Base-by-base conservation (phyloP, 2,797 vertebrate species). In the Ctenopoma multispine region DNA sequence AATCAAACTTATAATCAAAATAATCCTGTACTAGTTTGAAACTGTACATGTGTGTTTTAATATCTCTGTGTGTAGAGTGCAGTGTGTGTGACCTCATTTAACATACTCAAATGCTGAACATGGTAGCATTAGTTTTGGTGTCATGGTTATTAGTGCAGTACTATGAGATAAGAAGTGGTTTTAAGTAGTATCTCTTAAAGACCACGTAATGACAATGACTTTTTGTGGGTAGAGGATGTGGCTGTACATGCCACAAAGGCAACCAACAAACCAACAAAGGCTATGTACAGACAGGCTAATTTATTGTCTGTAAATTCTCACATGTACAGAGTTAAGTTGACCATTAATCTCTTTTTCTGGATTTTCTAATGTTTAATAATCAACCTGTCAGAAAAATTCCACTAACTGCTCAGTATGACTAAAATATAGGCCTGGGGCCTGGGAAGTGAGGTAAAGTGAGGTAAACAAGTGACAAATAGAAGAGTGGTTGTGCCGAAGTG, bases 391-490 rank as follows among this genome's bases (percentile, higher is more conserved):
- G 83, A 82, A 89, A 90, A 89, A 87, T 72, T 31, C 77, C 75
- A 72, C 43, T 12, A n/a, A 64, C 47, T 61, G 65, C 84, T 63
- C 62, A 77, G 62, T 63, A 61, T 63, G 54, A 49, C 12, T 74
- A 72, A 81, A 82, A 85, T 83, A 81, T 73, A 89, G 54, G 66
- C 47, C n/a, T 38, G 36, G 15, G 14, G 14, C 12, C 31, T 48
- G 62, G 79, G 69, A 76, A 83, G 78, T 71, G 63, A 88, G 76
- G 84, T 73, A 58, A 84, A 84, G 46, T 82, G 79, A 84, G 75
- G 83, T 79, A 90, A 92, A 89, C 68, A 89, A 72, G 67, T 54
- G 56, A 72, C 72, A 79, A 87, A 88, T 62, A 89, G 69, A 80
- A 63, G 69, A 59, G 66, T 27, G 68, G 56, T 82, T 91, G 73